Evolutionary conservation across 2,888 invertebrate genomes (phyloP).

Genomic region (Idaea straminata): DNA sequence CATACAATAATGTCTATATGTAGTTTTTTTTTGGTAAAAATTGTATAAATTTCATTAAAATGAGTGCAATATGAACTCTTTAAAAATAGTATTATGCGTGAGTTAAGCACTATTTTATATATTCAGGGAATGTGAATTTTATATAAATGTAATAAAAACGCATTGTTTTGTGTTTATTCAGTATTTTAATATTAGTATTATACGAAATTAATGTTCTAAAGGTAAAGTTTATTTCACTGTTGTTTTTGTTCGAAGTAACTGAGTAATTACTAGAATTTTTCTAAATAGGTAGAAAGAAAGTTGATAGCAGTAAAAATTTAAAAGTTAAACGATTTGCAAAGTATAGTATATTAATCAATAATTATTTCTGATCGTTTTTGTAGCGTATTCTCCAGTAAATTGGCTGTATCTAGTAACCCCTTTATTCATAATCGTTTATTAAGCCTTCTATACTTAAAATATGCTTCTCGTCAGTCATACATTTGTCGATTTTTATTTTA

Average conservation of each 20-base stretch:
- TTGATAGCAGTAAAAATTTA: too few species aligned
- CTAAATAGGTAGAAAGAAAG: too few species aligned
- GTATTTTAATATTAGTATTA: constrained; percentile 10
- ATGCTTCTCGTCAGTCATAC: too few species aligned
- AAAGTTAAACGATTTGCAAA: too few species aligned
- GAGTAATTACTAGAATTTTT: not conserved
- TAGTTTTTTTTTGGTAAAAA: constrained; percentile 20
- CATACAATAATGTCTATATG: constrained; percentile 22
- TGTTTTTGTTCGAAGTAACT: not conserved
- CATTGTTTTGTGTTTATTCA: constrained; percentile 29
- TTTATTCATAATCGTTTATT: too few species aligned
- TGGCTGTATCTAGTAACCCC: too few species aligned
- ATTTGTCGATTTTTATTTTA: too few species aligned
- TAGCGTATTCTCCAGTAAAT: too few species aligned
- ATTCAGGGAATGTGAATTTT: constrained; percentile 52
- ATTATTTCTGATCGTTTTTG: constrained; percentile 3
- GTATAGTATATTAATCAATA: constrained; percentile 12
- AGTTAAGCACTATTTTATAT: constrained; percentile 44
- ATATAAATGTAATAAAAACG: constrained; percentile 55
- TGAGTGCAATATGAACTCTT: constrained; percentile 20
- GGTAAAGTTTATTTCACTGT: not conserved
- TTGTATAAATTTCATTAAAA: constrained; percentile 29
- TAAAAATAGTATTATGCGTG: constrained; percentile 52
- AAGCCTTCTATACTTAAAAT: too few species aligned
- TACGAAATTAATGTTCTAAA: not conserved